phyloP scores from a whole-genome alignment of 2,113 vertebrate species.

The Hystrix brachyura region DNA sequence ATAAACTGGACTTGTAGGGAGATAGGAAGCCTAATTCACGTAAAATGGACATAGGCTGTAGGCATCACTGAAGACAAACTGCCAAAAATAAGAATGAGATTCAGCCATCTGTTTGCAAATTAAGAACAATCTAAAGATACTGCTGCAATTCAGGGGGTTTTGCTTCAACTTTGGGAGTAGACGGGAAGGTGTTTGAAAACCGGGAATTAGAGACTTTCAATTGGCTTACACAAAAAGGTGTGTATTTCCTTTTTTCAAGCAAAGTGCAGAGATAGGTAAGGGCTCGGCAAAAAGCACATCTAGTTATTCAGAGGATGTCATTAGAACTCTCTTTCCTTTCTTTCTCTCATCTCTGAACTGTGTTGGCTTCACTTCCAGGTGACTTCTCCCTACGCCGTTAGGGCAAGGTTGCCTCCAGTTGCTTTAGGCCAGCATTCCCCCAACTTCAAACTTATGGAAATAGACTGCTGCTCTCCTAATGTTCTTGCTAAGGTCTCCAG shows the following conservation, averaged over 20 bases:
- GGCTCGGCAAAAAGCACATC: background rate
- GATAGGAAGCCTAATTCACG: background rate
- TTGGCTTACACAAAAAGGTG: conserved; percentile 11
- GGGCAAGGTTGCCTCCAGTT: background rate
- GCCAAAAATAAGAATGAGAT: background rate
- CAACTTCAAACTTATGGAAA: background rate
- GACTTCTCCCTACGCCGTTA: background rate
- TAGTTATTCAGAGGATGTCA: background rate
- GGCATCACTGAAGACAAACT: background rate
- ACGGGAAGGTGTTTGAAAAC: background rate
- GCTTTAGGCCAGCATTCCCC: background rate
- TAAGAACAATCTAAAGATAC: conserved; percentile 30
- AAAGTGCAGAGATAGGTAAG: background rate
- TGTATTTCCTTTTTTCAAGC: background rate
- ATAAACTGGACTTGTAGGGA: background rate
- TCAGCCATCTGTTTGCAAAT: conserved; percentile 14
- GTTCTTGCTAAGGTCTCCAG: background rate
- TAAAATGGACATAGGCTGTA: background rate
- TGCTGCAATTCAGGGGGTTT: background rate
- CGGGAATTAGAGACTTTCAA: background rate
- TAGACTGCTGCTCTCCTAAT: background rate
- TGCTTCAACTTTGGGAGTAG: conserved; percentile 1
- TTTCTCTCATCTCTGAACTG: background rate
- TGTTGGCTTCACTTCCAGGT: background rate
- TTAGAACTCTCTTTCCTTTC: background rate